phyloP scores from a whole-genome alignment of 2,797 vertebrate genomes.

The Danio choprae region DNA sequence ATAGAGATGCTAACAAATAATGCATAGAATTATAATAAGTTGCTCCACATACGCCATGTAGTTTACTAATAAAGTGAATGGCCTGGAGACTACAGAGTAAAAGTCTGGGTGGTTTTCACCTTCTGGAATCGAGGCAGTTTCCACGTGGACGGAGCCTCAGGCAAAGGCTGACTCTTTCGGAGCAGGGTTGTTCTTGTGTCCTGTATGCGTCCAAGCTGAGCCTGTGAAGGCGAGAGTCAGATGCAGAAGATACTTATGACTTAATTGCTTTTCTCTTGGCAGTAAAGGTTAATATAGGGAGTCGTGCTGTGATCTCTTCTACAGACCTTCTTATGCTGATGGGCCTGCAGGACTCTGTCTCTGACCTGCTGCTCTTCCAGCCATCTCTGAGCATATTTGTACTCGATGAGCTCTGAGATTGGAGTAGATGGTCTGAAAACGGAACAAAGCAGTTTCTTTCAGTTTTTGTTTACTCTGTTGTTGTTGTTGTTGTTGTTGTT shows the following conservation, averaged over 20 bases:
- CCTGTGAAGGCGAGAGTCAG: constrained; percentile 44
- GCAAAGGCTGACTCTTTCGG: constrained; percentile 64
- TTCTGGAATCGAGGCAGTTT: constrained; percentile 78
- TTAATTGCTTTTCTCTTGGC: neutral
- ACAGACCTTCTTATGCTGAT: constrained; percentile 60
- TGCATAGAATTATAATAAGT: neutral
- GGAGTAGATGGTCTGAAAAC: constrained; percentile 78
- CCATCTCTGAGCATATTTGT: constrained; percentile 81
- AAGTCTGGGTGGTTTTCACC: constrained; percentile 64
- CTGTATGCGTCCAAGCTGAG: constrained; percentile 59
- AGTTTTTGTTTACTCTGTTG: too few species aligned
- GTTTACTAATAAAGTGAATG: neutral
- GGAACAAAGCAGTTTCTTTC: neutral
- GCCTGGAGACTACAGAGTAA: neutral
- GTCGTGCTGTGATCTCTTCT: neutral
- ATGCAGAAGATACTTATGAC: neutral
- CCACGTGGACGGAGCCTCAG: constrained; percentile 75
- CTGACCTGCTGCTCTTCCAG: constrained; percentile 76
- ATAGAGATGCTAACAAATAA: neutral
- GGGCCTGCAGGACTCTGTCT: constrained; percentile 56
- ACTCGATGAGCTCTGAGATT: constrained; percentile 80
- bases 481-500: too few species aligned
- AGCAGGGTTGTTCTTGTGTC: constrained; percentile 79
- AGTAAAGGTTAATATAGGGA: neutral
- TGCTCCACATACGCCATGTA: neutral